These are phyloP conservation scores for Sphecodes monilicornis DNA, from an alignment of 2,888 invertebrate genomes.

Conservation along the genomic window DNA sequence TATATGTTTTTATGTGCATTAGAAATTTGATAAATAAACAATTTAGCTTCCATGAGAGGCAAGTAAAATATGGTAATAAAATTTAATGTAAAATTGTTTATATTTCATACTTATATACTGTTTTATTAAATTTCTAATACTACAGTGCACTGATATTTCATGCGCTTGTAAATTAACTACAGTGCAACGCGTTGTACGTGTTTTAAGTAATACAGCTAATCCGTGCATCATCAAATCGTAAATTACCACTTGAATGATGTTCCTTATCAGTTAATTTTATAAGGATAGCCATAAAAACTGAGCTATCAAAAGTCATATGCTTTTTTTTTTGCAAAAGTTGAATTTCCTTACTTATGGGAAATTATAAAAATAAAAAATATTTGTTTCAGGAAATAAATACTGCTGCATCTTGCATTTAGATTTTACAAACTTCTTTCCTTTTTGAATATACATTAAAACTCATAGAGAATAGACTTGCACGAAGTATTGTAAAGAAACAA, in stretches of 20 bases:
- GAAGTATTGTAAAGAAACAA: slow-evolving; percentile 1
- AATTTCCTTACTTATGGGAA: slow-evolving; percentile 10
- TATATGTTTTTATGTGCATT: slow-evolving; percentile 10
- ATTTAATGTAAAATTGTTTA: slow-evolving; percentile 32
- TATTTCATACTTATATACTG: slow-evolving; percentile 34
- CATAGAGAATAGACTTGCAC: background rate
- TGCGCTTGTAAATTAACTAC: slow-evolving; percentile 50
- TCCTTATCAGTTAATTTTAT: background rate
- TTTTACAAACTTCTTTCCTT: background rate
- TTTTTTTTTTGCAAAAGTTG: background rate
- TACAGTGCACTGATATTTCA: slow-evolving; percentile 50
- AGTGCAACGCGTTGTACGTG: slow-evolving; percentile 52
- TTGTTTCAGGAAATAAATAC: slow-evolving; percentile 5
- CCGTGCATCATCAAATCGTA: slow-evolving; percentile 30
- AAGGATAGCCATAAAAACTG: background rate
- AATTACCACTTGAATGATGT: background rate
- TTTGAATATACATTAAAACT: background rate
- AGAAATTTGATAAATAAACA: slow-evolving; percentile 17
- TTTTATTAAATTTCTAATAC: slow-evolving; percentile 68
- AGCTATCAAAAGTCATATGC: background rate
- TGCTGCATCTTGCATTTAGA: background rate
- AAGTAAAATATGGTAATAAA: slow-evolving; percentile 38
- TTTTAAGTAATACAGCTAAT: slow-evolving; percentile 46
- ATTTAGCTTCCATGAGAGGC: slow-evolving; percentile 23
- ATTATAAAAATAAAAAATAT: background rate